phyloP scores from a whole-genome alignment of 92 coral and sea anemone genomes.

The Parazoanthus darwini region DNA sequence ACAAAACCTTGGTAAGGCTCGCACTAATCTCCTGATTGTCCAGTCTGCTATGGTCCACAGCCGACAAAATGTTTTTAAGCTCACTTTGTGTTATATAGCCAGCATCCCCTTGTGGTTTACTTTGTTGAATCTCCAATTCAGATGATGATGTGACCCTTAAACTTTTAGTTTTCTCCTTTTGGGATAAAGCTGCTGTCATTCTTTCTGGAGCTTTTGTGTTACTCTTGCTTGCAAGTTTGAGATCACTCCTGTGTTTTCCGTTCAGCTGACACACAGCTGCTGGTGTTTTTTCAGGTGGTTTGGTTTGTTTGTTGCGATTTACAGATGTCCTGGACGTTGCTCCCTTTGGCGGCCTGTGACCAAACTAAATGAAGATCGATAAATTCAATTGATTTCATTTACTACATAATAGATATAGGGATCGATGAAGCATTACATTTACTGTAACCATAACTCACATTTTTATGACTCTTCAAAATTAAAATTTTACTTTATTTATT shows the following conservation, averaged over 20 bases:
- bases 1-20: constrained; percentile 16
- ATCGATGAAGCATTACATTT: too few relatives aligned
- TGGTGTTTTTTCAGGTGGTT: constrained; percentile 8
- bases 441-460: too few relatives aligned
- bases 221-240: not conserved
- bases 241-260: constrained; percentile 6
- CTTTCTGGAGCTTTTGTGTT: not conserved
- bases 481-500: too few relatives aligned
- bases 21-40: not conserved
- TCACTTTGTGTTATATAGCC: constrained; percentile 39
- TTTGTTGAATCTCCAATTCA: not conserved
- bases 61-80: constrained; percentile 13
- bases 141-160: not conserved
- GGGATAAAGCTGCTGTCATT: not conserved
- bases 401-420: not conserved
- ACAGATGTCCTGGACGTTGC: constrained; percentile 21
- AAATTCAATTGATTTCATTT: not conserved
- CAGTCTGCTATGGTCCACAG: not conserved
- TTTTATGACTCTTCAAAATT: too few relatives aligned
- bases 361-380: not conserved
- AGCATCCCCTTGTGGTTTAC: constrained; percentile 15
- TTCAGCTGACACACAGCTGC: not conserved
- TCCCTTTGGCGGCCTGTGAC: constrained; percentile 5
- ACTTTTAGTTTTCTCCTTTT: not conserved
- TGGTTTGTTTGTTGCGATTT: not conserved